Evolutionary conservation across 2,888 invertebrate genomes (phyloP).

Genomic region (Eupithecia inturbata): DNA sequence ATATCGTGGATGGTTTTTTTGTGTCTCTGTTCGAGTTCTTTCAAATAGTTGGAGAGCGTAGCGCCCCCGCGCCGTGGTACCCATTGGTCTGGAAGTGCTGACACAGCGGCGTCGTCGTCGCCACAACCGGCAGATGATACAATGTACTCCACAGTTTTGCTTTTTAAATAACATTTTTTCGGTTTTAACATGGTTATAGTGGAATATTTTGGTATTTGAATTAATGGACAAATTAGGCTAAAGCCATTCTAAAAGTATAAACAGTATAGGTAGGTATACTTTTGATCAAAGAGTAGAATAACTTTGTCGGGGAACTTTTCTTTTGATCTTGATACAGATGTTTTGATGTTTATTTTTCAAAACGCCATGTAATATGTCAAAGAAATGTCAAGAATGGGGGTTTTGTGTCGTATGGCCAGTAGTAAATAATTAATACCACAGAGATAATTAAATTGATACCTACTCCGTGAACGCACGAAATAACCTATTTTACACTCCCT

Average conservation of each 20-base stretch:
- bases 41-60: constrained; percentile 64
- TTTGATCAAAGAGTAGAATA: not conserved
- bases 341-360: no score
- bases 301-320: not conserved
- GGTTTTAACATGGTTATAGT: not conserved
- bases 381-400: not conserved
- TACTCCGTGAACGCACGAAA: not conserved
- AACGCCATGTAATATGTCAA: not conserved
- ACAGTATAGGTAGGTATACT: not conserved
- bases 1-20: constrained; percentile 52
- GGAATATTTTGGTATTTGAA: not conserved
- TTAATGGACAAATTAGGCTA: no score
- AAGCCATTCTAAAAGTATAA: not conserved
- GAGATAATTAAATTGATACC: not conserved
- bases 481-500: not conserved
- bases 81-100: constrained; percentile 67
- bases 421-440: not conserved
- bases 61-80: constrained; percentile 61
- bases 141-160: constrained; percentile 30
- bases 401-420: not conserved
- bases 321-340: not conserved
- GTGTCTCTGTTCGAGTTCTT: constrained; percentile 60
- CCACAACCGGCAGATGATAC: constrained; percentile 57
- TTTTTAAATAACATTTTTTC: constrained; percentile 24
- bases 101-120: constrained; percentile 66